Evolutionary conservation across 2,888 invertebrate genomes (phyloP).

Genomic region (Oxytorus armatus): DNA sequence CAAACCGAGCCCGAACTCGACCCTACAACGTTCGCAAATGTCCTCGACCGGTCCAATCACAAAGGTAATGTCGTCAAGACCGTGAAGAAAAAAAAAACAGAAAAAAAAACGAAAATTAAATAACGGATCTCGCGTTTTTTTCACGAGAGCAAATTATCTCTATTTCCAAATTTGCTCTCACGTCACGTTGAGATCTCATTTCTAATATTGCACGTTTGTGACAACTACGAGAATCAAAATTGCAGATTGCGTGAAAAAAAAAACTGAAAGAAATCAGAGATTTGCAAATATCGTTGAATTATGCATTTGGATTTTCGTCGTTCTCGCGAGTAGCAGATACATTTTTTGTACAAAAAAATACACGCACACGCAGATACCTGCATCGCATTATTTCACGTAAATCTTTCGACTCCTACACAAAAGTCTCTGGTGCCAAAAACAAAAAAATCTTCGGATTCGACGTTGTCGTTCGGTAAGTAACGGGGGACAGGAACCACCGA

Average conservation of each 20-base stretch:
- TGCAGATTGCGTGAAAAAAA: background rate
- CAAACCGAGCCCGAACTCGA: constrained; percentile 94
- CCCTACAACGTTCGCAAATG: constrained; percentile 87
- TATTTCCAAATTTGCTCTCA: constrained; percentile 34
- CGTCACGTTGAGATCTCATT: constrained; percentile 59
- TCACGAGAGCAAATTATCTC: constrained; percentile 48
- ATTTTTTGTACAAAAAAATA: constrained; percentile 17
- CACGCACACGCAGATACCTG: constrained; percentile 59
- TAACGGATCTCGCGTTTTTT: constrained; percentile 43
- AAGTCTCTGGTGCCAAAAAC: constrained; percentile 53
- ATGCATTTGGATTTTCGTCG: constrained; percentile 43
- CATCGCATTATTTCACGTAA: constrained; percentile 69
- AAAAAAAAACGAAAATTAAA: constrained; percentile 19
- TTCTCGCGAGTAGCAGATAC: constrained; percentile 54
- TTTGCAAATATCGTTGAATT: constrained; percentile 1
- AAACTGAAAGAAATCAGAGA: constrained; percentile 10
- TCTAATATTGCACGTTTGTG: constrained; percentile 47
- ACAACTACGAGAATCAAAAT: constrained; percentile 30
- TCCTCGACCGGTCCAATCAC: constrained; percentile 96
- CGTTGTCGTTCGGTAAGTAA: constrained; percentile 60
- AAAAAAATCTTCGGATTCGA: constrained; percentile 55
- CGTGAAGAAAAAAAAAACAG: constrained; percentile 40
- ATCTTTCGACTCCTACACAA: constrained; percentile 65
- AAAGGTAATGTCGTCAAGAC: constrained; percentile 88
- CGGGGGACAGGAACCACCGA: constrained; percentile 13